Evolutionary conservation across 2,888 invertebrate species (phyloP), one percentile per base, ranked within the genome.

Genomic region (Gnatocerus cornutus): DNA sequence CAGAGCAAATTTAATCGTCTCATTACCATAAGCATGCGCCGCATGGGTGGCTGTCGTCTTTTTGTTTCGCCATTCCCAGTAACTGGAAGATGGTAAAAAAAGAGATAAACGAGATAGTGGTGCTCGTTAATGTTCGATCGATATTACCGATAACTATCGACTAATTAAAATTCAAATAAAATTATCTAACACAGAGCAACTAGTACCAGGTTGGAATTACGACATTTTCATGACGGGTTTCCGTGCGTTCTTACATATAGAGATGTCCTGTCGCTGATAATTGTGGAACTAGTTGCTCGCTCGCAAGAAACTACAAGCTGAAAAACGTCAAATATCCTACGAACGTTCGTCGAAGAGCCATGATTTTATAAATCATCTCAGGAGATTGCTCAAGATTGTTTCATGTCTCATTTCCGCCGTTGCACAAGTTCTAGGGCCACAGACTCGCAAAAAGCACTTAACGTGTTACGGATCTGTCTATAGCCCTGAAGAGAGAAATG

Each of bases 111-210:
- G 13, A 27, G 64, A 64, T 64, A 64, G 41, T 43, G 52, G 33
- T 46, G 45, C 37, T 56, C 39, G 55, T 56, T 45, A 64, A 53
- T 30, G 64, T 41, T 41, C n/a, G 16, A 56, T 37, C 58, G 67
- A 52, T 62, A 48, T 27, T 27, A 21, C 59, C 50, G 77, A 77
- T 77, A 75, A 68, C 74, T 71, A 77, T 77, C 75, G 71, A 70
- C 71, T 76, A 76, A 77, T 77, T 77, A 77, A 77, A 76, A 75
- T 74, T 76, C 72, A 71, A 73, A 73, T 73, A 76, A 76, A 75
- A 71, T 71, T 74, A 71, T 71, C 71, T 66, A 65, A 69, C 65
- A 70, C 71, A 72, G 71, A 69, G 74, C 72, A 75, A 74, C 74
- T 74, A 74, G 72, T 59, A 71, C 58, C 39, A 72, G 74, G 73